Evolutionary conservation across 37 sponge, comb jelly and placozoan genomes (phyloP).

Genomic region (Cliona cf. orientalis): DNA sequence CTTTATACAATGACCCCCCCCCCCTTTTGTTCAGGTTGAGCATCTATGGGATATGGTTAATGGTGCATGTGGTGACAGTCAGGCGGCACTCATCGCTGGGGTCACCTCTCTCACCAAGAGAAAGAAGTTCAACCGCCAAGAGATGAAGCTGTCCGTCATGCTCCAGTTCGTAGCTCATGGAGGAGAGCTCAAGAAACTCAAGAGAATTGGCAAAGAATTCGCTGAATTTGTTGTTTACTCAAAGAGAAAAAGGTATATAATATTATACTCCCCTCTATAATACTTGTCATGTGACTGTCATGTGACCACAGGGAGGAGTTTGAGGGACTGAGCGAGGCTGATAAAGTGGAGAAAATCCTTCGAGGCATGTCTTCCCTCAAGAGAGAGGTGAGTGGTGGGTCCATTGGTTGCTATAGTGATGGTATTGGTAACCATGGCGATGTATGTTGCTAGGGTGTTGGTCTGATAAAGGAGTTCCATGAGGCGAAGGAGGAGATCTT

Average conservation of each 20-base stretch:
- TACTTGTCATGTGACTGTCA: conserved; percentile 14
- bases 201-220: conserved; percentile 51
- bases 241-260: conserved; percentile 45
- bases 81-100: conserved; percentile 3
- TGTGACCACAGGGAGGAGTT: conserved; percentile 43
- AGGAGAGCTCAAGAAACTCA: conserved; percentile 35
- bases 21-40: conserved; percentile 28
- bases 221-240: conserved; percentile 27
- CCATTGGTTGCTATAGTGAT: background rate
- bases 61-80: conserved; percentile 7
- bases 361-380: conserved; percentile 17
- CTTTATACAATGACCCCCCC: background rate
- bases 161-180: conserved; percentile 37
- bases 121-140: conserved; percentile 1
- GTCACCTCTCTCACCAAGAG: conserved; percentile 3
- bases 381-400: conserved; percentile 29
- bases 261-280: background rate
- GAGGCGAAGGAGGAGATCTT: conserved; percentile 49
- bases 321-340: conserved; percentile 26
- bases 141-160: conserved; percentile 17
- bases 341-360: conserved; percentile 37
- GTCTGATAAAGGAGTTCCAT: conserved; percentile 22
- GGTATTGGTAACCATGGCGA: background rate
- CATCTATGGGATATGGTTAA: conserved; percentile 47
- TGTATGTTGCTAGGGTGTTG: conserved; percentile 17